phyloP scores from a whole-genome alignment of 2,113 vertebrate genomes.

The Macrotis lagotis region DNA sequence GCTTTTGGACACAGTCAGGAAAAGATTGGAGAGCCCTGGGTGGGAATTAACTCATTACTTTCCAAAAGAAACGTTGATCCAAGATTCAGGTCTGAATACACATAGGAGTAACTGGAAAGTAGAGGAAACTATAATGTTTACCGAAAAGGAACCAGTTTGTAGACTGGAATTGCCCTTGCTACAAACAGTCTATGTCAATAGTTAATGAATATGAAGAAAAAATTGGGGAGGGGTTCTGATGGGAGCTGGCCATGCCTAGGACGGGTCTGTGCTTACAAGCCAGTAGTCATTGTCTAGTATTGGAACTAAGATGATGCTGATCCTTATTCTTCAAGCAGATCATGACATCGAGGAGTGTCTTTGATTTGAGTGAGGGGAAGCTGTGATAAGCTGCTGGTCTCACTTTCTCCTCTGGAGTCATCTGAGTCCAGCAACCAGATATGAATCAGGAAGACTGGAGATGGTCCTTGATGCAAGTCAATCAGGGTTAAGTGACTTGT shows the following conservation, averaged over 20 bases:
- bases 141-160: neutral
- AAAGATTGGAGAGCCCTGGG: neutral
- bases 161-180: neutral
- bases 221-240: neutral
- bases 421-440: too few species aligned
- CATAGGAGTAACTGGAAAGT: neutral
- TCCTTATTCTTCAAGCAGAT: too few species aligned
- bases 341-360: too few species aligned
- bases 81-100: neutral
- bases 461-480: too few species aligned
- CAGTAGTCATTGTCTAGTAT: neutral
- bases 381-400: too few species aligned
- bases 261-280: neutral
- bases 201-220: neutral
- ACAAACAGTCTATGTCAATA: neutral
- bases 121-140: slow-evolving; percentile 2
- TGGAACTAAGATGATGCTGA: too few species aligned
- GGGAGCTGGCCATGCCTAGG: neutral
- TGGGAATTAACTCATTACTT: slow-evolving; percentile 14
- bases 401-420: too few species aligned
- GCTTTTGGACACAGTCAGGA: slow-evolving; percentile 3
- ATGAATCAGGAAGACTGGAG: too few species aligned
- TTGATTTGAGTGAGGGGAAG: too few species aligned
- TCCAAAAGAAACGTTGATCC: neutral
- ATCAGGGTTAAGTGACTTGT: too few species aligned